Evolutionary conservation across 1,140 invertebrate species (phyloP).

Genomic region (Hyles vespertilio): DNA sequence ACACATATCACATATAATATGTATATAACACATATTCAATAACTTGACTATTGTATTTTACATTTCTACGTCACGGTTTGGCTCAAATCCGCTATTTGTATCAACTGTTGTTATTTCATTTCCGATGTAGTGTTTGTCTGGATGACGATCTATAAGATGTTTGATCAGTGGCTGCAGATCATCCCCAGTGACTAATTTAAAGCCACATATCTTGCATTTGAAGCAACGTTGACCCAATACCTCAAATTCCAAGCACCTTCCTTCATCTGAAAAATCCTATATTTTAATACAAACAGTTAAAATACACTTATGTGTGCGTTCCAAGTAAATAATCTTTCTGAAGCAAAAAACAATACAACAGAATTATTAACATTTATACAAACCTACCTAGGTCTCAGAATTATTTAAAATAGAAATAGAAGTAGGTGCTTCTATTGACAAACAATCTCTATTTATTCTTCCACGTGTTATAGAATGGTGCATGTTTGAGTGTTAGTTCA

Average conservation of each 20-base stretch:
- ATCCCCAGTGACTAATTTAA: neutral
- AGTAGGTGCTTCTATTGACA: no score
- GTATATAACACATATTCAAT: no score
- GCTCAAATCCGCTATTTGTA: neutral
- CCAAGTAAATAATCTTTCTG: no score
- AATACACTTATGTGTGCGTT: no score
- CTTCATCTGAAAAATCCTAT: neutral
- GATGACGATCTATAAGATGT: neutral
- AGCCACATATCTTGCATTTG: constrained; percentile 4
- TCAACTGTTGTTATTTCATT: neutral
- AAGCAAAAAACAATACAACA: no score
- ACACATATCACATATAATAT: no score
- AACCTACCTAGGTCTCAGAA: no score
- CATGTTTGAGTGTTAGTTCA: constrained; percentile 6
- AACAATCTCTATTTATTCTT: neutral
- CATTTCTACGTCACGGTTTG: neutral
- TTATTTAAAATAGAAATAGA: no score
- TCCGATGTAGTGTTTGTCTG: neutral
- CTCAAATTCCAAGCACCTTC: neutral
- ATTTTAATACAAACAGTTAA: no score
- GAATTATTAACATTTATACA: no score
- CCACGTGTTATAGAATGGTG: constrained; percentile 1
- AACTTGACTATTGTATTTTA: neutral
- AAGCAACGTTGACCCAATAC: constrained; percentile 3
- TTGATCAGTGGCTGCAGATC: neutral